These are phyloP conservation scores for Gisinianus flammeolus DNA, from an alignment of 2,888 invertebrate genomes.

Conservation along the genomic window DNA sequence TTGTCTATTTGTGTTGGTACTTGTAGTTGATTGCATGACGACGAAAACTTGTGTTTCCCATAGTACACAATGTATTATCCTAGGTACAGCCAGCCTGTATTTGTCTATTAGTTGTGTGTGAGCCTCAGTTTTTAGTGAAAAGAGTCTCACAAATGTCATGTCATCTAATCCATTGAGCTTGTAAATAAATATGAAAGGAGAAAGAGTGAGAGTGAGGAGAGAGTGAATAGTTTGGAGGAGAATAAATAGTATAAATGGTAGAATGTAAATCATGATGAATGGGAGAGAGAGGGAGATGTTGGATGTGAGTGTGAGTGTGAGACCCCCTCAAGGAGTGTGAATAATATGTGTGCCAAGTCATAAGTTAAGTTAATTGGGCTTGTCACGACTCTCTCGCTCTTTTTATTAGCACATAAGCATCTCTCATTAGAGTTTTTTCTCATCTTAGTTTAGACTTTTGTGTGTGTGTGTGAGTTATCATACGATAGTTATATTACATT, in stretches of 20 bases:
- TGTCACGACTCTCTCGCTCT: slow-evolving; percentile 53
- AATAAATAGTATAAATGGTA: slow-evolving; percentile 22
- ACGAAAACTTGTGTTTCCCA: not conserved
- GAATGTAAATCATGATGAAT: slow-evolving; percentile 42
- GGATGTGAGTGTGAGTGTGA: slow-evolving; percentile 12
- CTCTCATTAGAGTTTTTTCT: slow-evolving; percentile 44
- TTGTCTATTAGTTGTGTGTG: not conserved
- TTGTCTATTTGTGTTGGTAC: not conserved
- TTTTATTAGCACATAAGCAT: slow-evolving; percentile 49
- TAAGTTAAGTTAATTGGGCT: slow-evolving; percentile 55
- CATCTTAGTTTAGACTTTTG: not conserved
- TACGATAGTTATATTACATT: slow-evolving; percentile 25
- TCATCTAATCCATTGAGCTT: slow-evolving; percentile 45
- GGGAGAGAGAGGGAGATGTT: not conserved
- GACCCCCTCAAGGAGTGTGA: slow-evolving; percentile 54
- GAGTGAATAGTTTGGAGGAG: not conserved
- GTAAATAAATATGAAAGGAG: too few species aligned
- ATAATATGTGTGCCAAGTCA: slow-evolving; percentile 46
- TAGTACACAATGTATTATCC: not conserved
- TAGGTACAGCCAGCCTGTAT: not conserved
- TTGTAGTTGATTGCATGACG: slow-evolving; percentile 7
- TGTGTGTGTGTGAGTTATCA: not conserved
- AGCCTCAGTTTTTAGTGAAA: slow-evolving; percentile 8
- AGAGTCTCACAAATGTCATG: slow-evolving; percentile 42
- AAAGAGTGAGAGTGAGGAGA: not conserved